Base-by-base conservation (phyloP, 2,797 vertebrate genomes). In the Acestrorhynchus altus region DNA sequence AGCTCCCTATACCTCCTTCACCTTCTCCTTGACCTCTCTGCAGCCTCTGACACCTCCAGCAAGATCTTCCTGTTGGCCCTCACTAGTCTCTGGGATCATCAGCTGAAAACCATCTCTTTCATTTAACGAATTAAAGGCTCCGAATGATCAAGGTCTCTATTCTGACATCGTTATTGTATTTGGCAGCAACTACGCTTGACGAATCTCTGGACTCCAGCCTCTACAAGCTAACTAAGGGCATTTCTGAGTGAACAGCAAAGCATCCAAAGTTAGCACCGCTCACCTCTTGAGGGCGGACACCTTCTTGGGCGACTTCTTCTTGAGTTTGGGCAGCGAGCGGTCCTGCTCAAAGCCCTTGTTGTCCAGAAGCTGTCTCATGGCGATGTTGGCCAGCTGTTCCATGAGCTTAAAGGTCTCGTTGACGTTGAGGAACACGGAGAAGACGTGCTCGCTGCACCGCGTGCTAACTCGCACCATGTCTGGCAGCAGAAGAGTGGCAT, bases 341-440 rank as follows among this genome's bases (percentile, higher is more conserved):
- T 99, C 98, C 87, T 98, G 96, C 64, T 98, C 97, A 67, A 99
- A 99, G 52, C 97, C 96, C 84, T 99, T 96, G 72, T 99, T 98
- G 90, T 99, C 97, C 79, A 99, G 90, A n/a, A 99, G 95, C 66
- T 98, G 97, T 1, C 98, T 90, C 96, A 99, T 99, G 81, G 98
- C 98, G 63, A 99, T 99, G 90, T 98, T 99, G 81, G 98, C 98
- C 75, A 99, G 95, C 91, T 99, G 98, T 76, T 99, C 97, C 83
- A 98, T 98, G 15, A 99, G 83, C 85, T 99, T 98, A 88, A 99
- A 99, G 11, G 98, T 99, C 91, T 99, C 98, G 0, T 89, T 95
- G 91, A 99, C 96, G 90, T 97, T 99, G 83, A 99, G 96, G 88
- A 99, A 98, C 49, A 99, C 96, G 0, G 96, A 99, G 92, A 99